Evolutionary conservation across 1,140 invertebrate species (phyloP), one percentile per base, ranked within the genome.

Genomic region (Atta cephalotes): DNA sequence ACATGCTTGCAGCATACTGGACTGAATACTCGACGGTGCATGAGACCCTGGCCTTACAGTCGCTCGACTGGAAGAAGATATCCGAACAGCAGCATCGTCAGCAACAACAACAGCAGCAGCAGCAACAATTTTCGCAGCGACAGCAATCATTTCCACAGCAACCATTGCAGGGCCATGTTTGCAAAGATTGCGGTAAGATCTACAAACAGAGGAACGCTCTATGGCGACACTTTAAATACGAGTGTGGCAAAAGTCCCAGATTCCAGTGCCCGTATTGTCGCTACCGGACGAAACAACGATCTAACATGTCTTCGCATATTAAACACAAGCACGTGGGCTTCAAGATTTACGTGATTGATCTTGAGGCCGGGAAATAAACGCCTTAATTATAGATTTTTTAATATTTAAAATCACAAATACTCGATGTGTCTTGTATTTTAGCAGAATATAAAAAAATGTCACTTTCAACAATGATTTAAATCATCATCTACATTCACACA

Each of bases 191-290:
- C 31, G 91, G 91, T 31, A 91, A 92, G 62, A 91, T 92, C 68
- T 96, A 96, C 92, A 96, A 96, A 86, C 95, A 96, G 85, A 95
- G 95, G 81, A 94, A 93, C 49, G 95, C 90, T 39, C 87, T 95
- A 0, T 92, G 90, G 89, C 91, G 89, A 28, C 96, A 97, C 88
- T 88, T 95, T 53, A 94, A 95, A 53, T 96, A 95, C 91, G 96
- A 96, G 88, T 96, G 96, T 87, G 96, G 96, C 51, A 95, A 96
- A 76, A 94, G 95, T 90, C 96, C 96, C 0, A 95, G 95, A n/a
- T 96, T 96, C 81, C 93, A 96, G 86, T 97, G 97, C 91, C 94
- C 94, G 18, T 94, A 96, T 87, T 97, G 96, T 74, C 91, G 95
- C 12, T 96, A 96, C 82, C 93, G 95, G 53, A 95, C 95, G 12